Evolutionary conservation across 2,797 vertebrate species (phyloP).

Genomic region (Anniella stebbinsi): DNA sequence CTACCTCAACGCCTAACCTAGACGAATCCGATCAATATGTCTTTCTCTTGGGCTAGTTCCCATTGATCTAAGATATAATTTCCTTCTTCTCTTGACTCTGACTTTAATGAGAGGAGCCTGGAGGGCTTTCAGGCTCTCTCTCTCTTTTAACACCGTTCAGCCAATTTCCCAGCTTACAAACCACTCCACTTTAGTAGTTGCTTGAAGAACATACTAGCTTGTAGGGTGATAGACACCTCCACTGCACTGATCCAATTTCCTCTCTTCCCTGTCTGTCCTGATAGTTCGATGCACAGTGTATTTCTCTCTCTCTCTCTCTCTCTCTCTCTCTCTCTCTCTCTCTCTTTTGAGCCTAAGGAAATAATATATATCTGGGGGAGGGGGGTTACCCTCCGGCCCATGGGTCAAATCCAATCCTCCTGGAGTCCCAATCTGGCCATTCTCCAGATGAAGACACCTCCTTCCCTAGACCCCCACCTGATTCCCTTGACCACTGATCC

Average conservation of each 20-base stretch:
- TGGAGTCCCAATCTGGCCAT: too few relatives aligned
- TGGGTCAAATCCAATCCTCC: too few relatives aligned
- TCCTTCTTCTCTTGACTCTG: not conserved
- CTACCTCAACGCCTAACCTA: not conserved
- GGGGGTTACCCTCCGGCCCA: too few relatives aligned
- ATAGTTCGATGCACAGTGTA: not conserved
- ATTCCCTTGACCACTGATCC: too few relatives aligned
- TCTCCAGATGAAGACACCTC: too few relatives aligned
- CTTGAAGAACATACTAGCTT: not conserved
- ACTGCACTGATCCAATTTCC: not conserved
- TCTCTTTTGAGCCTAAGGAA: not conserved
- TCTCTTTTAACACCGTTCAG: constrained; percentile 1
- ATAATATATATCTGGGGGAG: not conserved
- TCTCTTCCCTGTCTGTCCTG: not conserved
- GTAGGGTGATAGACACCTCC: not conserved
- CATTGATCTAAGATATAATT: not conserved
- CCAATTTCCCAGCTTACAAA: constrained; percentile 9
- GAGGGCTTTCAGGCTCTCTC: not conserved
- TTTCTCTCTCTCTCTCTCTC: not conserved
- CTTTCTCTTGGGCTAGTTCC: constrained; percentile 26
- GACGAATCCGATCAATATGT: not conserved
- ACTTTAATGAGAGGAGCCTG: constrained; percentile 20
- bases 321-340: not conserved
- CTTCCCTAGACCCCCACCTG: too few relatives aligned
- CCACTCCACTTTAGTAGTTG: not conserved